Evolutionary conservation across 2,888 invertebrate species (phyloP).

Genomic region (Acanthoscelides obtectus): DNA sequence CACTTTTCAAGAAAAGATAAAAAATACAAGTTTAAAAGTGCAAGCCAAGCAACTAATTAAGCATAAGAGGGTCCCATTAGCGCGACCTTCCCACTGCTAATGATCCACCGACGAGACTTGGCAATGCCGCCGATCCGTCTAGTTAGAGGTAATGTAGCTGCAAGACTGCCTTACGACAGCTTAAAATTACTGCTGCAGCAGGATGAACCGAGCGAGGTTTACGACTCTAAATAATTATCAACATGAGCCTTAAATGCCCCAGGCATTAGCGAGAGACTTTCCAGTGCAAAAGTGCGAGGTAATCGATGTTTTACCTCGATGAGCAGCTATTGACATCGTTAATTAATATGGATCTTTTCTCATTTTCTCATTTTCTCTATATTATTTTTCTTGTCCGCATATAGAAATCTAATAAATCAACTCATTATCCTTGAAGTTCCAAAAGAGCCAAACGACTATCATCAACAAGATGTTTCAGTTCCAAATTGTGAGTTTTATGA

Average conservation of each 20-base stretch:
- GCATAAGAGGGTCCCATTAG: background rate
- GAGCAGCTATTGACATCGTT: too few relatives aligned
- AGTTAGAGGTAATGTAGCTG: background rate
- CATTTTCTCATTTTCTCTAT: too few relatives aligned
- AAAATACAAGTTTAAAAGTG: too few relatives aligned
- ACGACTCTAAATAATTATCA: background rate
- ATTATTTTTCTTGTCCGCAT: too few relatives aligned
- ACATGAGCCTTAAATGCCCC: background rate
- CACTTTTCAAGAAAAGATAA: too few relatives aligned
- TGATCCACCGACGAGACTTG: background rate
- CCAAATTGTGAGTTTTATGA: too few relatives aligned
- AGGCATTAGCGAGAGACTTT: background rate
- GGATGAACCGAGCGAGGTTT: background rate
- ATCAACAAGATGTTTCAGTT: too few relatives aligned
- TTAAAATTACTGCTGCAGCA: background rate
- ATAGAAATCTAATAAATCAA: too few relatives aligned
- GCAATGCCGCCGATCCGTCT: background rate
- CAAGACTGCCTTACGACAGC: background rate
- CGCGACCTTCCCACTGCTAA: background rate
- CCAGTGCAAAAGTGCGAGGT: background rate
- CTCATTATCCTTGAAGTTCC: too few relatives aligned
- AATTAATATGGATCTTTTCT: too few relatives aligned
- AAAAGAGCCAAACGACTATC: too few relatives aligned
- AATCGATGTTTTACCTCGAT: background rate
- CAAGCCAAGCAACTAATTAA: background rate